phyloP scores from a whole-genome alignment of 2,113 vertebrate species.

The cattle (Bos taurus) region ARS-UCD2.0 NC_037330.1:55710501-55711000 shows the following conservation, averaged over 20 bases:
- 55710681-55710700: fast-evolving
- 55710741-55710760: background rate
- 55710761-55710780: background rate
- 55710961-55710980: constrained; percentile 5
- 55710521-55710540: constrained; percentile 73
- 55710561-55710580: constrained; percentile 76
- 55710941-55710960: constrained; percentile 21
- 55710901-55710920: background rate
- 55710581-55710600: constrained; percentile 74
- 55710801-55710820: background rate
- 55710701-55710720: background rate
- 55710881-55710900: background rate
- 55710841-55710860: background rate
- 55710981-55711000: background rate
- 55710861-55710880: background rate
- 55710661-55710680: background rate
- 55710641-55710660: background rate
- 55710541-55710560: constrained; percentile 69
- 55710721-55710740: background rate
- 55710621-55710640: constrained; percentile 46
- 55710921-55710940: constrained; percentile 43
- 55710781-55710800: background rate
- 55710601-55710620: constrained; percentile 67
- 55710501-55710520: constrained; percentile 67
- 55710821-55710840: background rate